Evolutionary conservation across 2,113 vertebrate species (phyloP).

Genomic region (Hypanus sabinus): DNA sequence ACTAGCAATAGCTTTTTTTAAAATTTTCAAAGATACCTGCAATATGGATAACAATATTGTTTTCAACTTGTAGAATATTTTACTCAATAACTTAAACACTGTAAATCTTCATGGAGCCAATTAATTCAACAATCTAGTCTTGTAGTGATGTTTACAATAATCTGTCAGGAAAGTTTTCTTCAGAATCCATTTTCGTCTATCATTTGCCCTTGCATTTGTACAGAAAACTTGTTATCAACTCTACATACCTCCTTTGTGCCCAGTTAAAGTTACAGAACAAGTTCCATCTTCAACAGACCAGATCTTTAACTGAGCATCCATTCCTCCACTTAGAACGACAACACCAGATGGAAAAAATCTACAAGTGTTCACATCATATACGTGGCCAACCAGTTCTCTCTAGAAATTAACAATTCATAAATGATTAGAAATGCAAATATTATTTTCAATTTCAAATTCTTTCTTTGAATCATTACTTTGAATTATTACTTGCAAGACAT

Average conservation of each 20-base stretch:
- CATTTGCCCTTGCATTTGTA: not conserved
- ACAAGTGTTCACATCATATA: slow-evolving; percentile 71
- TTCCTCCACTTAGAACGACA: slow-evolving; percentile 67
- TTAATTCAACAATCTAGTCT: not conserved
- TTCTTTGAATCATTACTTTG: not conserved
- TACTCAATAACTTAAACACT: not conserved
- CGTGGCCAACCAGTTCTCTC: slow-evolving; percentile 67
- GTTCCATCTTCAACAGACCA: slow-evolving; percentile 67
- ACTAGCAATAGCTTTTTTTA: no score
- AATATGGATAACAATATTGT: not conserved
- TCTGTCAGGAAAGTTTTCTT: not conserved
- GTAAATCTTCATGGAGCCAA: not conserved
- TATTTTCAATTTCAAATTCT: not conserved
- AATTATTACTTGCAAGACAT: not conserved
- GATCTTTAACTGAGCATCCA: slow-evolving; percentile 68
- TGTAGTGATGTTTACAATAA: not conserved
- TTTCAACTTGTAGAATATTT: not conserved
- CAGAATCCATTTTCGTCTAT: not conserved
- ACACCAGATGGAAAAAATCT: slow-evolving; percentile 69
- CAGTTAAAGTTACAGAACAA: slow-evolving; percentile 65
- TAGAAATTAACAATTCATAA: slow-evolving; percentile 48
- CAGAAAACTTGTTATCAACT: not conserved
- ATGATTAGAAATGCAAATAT: not conserved
- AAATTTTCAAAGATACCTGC: no score
- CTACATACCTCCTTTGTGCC: slow-evolving; percentile 63